Evolutionary conservation across 2,888 invertebrate genomes (phyloP), one percentile per base, ranked within the genome.

Genomic region (Zonitis immaculata): DNA sequence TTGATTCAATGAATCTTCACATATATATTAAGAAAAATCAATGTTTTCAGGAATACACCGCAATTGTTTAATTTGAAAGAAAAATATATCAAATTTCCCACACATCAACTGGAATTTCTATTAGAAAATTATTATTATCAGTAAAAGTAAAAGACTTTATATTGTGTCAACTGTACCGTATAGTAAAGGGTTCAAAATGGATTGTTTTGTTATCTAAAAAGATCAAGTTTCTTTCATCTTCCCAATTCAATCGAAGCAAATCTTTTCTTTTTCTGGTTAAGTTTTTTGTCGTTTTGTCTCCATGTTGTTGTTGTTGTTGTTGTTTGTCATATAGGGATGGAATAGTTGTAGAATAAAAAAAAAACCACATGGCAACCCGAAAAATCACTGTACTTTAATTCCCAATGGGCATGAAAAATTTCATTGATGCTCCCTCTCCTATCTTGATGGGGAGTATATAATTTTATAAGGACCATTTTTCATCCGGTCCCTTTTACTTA

Each of bases 201-300:
- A 27, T 32, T 56, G 65, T 32, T 66, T 66, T 67, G 67, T 65
- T 66, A 67, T 67, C 67, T 61, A 61, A 62, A 60, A 58, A 63
- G 66, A 66, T 67, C 65, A 59, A 60, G 61, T 66, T 65, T 62
- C 50, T 42, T 55, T 48, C 46, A 49, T 56, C 26, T 43, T 43
- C 26, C 20, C 44, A 44, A 26, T 46, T 45, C 42, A 30, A 26
- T 43, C 39, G 47, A 27, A 42, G 14, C 22, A 47, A 35, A 52
- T 49, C 30, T 47, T 12, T 30, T 30, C 3, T 30, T 30, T 12
- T 32, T 14, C 2, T 7, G 14, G 5, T 32, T 7, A 32, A 8
- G 4, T n/a, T 12, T 30, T 30, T 30, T 30, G n/a, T n/a, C n/a
- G n/a, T n/a, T n/a, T n/a, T n/a, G n/a, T n/a, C n/a, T n/a, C 6